phyloP scores from a whole-genome alignment of 2,888 invertebrate species.

The Micropterix aruncella region DNA sequence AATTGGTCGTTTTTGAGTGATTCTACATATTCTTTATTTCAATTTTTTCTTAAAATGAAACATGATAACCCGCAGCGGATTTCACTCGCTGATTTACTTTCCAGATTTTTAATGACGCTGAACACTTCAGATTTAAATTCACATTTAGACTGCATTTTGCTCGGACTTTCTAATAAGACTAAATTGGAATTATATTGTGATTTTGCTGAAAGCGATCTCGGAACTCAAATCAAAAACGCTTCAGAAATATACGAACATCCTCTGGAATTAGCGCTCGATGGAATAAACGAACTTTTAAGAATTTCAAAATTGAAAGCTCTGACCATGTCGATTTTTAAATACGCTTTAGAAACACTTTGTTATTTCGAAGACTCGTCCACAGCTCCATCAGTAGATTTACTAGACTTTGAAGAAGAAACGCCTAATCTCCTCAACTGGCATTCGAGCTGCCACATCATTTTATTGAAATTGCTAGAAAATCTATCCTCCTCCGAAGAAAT shows the following conservation, averaged over 20 bases:
- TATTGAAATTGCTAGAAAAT: slow-evolving; percentile 35
- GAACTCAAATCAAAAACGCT: not conserved
- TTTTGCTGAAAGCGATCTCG: not conserved
- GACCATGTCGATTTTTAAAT: not conserved
- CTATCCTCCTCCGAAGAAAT: slow-evolving; percentile 31
- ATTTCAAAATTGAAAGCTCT: not conserved
- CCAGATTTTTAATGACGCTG: slow-evolving; percentile 15
- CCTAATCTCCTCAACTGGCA: not conserved
- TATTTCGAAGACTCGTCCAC: not conserved
- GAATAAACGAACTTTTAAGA: not conserved
- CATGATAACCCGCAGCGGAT: slow-evolving; percentile 20
- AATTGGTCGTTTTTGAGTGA: slow-evolving; percentile 23
- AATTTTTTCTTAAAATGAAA: slow-evolving; percentile 24
- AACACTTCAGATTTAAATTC: not conserved
- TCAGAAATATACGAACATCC: not conserved
- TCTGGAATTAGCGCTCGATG: not conserved
- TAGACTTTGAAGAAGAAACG: not conserved
- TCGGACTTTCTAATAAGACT: slow-evolving; percentile 1
- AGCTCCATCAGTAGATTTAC: not conserved
- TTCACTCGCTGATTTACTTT: slow-evolving; percentile 24
- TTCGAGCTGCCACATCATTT: slow-evolving; percentile 23
- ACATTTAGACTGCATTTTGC: not conserved
- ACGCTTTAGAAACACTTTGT: not conserved
- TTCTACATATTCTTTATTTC: slow-evolving; percentile 29
- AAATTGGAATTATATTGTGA: not conserved